Evolutionary conservation across 2,888 invertebrate species (phyloP).

Genomic region (Acronicta alni): DNA sequence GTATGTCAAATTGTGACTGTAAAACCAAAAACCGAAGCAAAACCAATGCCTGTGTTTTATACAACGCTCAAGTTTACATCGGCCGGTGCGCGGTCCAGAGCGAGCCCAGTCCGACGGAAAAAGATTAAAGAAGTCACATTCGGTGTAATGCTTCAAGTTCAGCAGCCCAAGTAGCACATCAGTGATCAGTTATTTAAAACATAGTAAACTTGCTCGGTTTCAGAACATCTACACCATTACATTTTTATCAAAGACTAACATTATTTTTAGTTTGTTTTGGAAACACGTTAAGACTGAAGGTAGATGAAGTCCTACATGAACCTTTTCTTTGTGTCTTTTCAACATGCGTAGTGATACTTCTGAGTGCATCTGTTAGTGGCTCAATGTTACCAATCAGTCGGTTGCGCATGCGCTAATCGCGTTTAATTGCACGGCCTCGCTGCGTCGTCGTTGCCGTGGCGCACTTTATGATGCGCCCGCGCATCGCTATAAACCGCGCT

Average conservation of each 20-base stretch:
- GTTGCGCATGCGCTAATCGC: slow-evolving; percentile 50
- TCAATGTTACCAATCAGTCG: slow-evolving; percentile 37
- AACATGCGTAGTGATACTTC: slow-evolving; percentile 14
- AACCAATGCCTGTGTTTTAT: slow-evolving; percentile 17
- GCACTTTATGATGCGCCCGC: slow-evolving; percentile 38
- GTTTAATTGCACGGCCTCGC: slow-evolving; percentile 43
- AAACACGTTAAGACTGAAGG: no score
- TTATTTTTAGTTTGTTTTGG: no score
- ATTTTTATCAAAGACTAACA: no score
- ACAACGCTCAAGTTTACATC: slow-evolving; percentile 17
- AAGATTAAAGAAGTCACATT: slow-evolving; percentile 12
- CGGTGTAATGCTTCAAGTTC: background rate
- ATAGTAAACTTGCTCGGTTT: no score
- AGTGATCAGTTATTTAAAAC: no score
- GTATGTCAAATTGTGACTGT: slow-evolving; percentile 41
- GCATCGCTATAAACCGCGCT: slow-evolving; percentile 60
- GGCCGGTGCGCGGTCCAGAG: background rate
- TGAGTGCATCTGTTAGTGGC: background rate
- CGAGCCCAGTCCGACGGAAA: background rate
- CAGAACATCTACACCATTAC: no score
- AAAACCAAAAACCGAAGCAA: slow-evolving; percentile 4
- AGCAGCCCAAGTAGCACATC: no score
- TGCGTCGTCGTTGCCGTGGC: slow-evolving; percentile 4
- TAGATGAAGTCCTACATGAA: no score
- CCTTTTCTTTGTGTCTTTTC: background rate